Conservation (phyloP, 2,113 vertebrate species). For the Carassius gibelio region DNA sequence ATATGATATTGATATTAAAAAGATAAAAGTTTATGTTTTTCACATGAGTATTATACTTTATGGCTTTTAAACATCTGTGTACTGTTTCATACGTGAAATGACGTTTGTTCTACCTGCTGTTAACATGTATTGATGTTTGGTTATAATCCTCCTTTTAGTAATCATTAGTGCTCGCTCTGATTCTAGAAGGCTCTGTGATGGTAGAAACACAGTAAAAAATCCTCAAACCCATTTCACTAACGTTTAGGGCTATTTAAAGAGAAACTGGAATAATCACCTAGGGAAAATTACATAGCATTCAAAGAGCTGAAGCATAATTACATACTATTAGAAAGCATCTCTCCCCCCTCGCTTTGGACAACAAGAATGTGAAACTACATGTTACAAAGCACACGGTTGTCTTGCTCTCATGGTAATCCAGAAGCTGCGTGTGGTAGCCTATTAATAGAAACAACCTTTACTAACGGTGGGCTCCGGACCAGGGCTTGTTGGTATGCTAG, state of each 20-base stretch:
- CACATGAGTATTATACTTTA: not conserved
- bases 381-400: not conserved
- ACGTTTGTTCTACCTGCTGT: not conserved
- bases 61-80: not conserved
- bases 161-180: not conserved
- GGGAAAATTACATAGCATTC: constrained; percentile 15
- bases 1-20: not conserved
- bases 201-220: not conserved
- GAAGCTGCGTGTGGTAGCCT: constrained; percentile 41
- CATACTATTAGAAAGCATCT: constrained; percentile 29
- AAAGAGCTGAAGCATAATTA: constrained; percentile 36
- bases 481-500: constrained; percentile 65
- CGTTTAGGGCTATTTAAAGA: not conserved
- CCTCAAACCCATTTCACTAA: not conserved
- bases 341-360: not conserved
- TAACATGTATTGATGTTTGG: not conserved
- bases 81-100: not conserved
- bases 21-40: not conserved
- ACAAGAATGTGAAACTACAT: not conserved
- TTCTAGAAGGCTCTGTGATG: not conserved
- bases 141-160: not conserved
- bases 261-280: constrained; percentile 9
- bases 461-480: constrained; percentile 42
- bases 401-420: constrained; percentile 28
- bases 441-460: constrained; percentile 57